phyloP scores from a whole-genome alignment of 2,113 vertebrate species.

The Dasyprocta punctata region DNA sequence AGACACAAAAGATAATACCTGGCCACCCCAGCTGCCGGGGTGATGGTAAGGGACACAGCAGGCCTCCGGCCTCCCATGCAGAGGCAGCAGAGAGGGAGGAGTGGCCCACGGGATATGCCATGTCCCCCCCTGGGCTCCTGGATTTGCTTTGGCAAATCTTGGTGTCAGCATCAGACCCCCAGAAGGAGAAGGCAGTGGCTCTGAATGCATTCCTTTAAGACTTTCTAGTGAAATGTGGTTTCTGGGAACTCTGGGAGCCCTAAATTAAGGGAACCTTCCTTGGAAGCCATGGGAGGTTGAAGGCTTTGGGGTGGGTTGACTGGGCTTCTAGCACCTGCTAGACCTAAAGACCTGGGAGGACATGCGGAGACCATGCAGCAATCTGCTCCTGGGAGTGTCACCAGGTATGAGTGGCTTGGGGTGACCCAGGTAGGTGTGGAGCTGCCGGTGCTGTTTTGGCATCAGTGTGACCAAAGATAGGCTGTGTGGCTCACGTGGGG shows the following conservation, averaged over 20 bases:
- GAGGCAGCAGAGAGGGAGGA: background rate
- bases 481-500: rapidly evolving
- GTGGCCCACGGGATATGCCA: rapidly evolving
- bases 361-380: too few species aligned
- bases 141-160: too few species aligned
- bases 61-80: background rate
- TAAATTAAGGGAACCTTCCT: background rate
- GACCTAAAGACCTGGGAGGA: background rate
- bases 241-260: background rate
- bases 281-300: background rate
- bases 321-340: background rate
- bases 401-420: rapidly evolving
- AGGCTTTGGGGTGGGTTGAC: background rate
- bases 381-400: too few species aligned
- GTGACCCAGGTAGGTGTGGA: too few species aligned
- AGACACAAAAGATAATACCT: too few species aligned
- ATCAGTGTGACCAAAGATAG: background rate
- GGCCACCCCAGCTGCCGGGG: background rate
- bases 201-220: background rate
- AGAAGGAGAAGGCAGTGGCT: background rate
- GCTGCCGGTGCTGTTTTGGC: background rate
- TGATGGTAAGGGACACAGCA: background rate
- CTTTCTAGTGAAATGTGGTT: background rate
- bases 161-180: background rate
- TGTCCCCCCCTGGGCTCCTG: background rate